Percentiles rank a stretch among this genome's conserved stretches.
phyloP scores from a whole-genome alignment of 2,888 invertebrate species.

The Tenthredo livida region DNA sequence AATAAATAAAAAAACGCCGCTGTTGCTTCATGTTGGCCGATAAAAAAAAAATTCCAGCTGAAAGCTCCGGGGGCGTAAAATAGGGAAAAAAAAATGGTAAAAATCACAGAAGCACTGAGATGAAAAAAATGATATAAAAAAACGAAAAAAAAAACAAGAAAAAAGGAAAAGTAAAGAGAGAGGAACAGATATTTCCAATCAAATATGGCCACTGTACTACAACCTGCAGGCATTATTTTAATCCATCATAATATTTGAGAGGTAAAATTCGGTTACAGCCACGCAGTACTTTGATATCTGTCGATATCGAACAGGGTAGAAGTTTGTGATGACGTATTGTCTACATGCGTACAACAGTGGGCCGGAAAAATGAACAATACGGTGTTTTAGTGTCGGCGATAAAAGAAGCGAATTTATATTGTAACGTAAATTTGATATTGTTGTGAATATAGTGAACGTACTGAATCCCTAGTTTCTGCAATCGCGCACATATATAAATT shows the following conservation, averaged over 20 bases:
- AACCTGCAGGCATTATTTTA: constrained; percentile 3
- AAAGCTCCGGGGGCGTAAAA: neutral
- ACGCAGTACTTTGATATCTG: neutral
- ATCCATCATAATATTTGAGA: neutral
- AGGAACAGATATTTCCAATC: neutral
- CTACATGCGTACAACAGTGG: neutral
- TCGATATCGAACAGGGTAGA: neutral
- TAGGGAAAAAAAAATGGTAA: neutral
- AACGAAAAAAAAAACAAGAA: neutral
- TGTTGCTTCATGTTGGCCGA: neutral
- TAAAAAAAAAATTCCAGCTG: neutral
- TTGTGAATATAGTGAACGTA: neutral
- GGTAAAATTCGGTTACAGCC: neutral
- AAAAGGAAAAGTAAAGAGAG: neutral
- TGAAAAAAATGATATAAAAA: neutral
- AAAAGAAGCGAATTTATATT: constrained; percentile 3
- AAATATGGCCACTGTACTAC: neutral
- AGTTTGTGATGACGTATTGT: neutral
- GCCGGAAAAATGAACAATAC: neutral
- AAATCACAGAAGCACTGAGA: neutral
- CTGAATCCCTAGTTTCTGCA: constrained; percentile 9
- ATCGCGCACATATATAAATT: neutral
- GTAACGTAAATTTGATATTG: neutral
- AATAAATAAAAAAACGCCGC: neutral
- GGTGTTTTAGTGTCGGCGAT: neutral